These are phyloP conservation scores for Diglossa cyanea DNA, from an alignment of 2,797 vertebrate genomes.

Conservation along the genomic window DNA sequence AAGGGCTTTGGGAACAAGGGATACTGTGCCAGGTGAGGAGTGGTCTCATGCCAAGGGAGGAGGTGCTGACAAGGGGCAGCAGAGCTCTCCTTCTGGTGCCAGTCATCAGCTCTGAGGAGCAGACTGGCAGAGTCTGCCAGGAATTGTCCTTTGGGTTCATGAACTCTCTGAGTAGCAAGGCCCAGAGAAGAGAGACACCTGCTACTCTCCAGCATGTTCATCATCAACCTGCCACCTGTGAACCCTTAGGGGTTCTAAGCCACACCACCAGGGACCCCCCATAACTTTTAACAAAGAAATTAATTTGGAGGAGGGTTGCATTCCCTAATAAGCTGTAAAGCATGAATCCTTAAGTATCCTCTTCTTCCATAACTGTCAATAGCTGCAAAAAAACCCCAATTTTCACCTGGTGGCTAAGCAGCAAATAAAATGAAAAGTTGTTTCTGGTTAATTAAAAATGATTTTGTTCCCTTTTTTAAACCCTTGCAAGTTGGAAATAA, in stretches of 20 bases:
- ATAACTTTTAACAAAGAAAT: background rate
- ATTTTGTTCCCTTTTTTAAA: background rate
- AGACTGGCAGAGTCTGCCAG: background rate
- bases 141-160: background rate
- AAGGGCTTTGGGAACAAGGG: background rate
- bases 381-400: background rate
- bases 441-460: background rate
- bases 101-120: background rate
- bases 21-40: background rate
- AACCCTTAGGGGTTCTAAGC: background rate
- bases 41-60: background rate
- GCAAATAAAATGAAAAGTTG: background rate
- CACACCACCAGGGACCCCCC: background rate
- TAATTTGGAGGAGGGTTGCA: background rate
- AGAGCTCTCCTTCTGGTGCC: background rate
- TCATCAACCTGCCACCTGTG: background rate
- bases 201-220: background rate
- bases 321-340: background rate
- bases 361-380: background rate
- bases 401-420: background rate
- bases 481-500: background rate
- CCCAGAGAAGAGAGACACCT: background rate
- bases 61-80: background rate
- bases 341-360: background rate
- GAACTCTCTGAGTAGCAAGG: accelerated